phyloP scores from a whole-genome alignment of 2,888 invertebrate genomes.

The Dichetophora obliterata region DNA sequence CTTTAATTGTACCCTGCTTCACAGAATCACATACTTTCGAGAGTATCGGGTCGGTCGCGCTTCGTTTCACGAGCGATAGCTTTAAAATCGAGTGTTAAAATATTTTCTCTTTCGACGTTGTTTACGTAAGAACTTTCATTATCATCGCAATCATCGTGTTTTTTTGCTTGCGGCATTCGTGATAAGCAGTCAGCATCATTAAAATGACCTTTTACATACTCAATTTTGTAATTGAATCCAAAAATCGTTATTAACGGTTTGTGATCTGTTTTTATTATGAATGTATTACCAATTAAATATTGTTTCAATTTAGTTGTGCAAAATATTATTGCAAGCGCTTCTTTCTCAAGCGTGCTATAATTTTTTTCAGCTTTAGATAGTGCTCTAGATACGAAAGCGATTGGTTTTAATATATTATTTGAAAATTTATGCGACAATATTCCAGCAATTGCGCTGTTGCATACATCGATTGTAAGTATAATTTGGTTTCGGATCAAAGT shows the following conservation, averaged over 20 bases:
- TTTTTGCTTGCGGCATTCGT: no score
- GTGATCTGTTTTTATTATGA: constrained; percentile 44
- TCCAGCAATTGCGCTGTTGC: constrained; percentile 43
- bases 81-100: no score
- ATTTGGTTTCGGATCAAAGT: constrained; percentile 47
- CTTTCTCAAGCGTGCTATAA: constrained; percentile 46
- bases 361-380: constrained; percentile 45
- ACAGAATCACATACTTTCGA: no score
- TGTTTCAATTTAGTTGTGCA: constrained; percentile 44
- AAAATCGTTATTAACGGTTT: constrained; percentile 45
- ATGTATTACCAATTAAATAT: constrained; percentile 43
- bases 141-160: no score
- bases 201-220: constrained; percentile 41
- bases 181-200: constrained; percentile 42
- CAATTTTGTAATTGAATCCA: constrained; percentile 44
- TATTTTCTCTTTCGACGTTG: no score
- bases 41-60: no score
- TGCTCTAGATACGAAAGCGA: constrained; percentile 47
- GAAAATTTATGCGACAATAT: constrained; percentile 45
- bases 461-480: constrained; percentile 52
- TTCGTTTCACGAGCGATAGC: no score
- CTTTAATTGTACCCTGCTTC: no score
- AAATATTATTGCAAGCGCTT: constrained; percentile 42
- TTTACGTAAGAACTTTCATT: no score
- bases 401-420: constrained; percentile 36